Percentiles rank a stretch among this genome's conserved stretches.
These are phyloP conservation scores for Adela reaumurella DNA, from an alignment of 2,888 invertebrate genomes.

Conservation along the genomic window DNA sequence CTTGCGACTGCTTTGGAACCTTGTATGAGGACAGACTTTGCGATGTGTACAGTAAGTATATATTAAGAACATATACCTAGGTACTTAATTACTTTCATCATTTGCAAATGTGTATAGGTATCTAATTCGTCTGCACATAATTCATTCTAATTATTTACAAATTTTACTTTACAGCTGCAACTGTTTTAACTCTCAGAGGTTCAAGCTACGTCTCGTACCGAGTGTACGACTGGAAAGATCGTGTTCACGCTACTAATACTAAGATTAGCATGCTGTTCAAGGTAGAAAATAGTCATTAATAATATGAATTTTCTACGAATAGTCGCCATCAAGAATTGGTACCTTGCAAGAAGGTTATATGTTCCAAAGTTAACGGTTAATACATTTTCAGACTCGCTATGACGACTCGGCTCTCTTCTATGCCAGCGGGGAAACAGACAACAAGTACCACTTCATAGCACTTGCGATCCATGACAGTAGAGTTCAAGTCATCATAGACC, in stretches of 20 bases:
- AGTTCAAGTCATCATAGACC: constrained; percentile 82
- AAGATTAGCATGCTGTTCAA: constrained; percentile 86
- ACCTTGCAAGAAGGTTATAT: no score
- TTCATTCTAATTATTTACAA: no score
- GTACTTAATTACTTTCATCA: no score
- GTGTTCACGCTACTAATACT: constrained; percentile 83
- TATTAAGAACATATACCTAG: background rate
- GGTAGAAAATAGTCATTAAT: no score
- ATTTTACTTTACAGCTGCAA: constrained; percentile 65
- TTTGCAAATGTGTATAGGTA: no score
- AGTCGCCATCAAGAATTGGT: no score
- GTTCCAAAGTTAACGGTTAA: no score
- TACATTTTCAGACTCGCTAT: constrained; percentile 69
- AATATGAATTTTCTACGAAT: no score
- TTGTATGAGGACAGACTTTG: constrained; percentile 89
- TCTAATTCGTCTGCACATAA: no score
- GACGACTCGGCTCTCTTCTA: constrained; percentile 91
- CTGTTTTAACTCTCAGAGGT: constrained; percentile 80
- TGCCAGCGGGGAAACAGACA: constrained; percentile 86
- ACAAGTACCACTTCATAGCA: constrained; percentile 86
- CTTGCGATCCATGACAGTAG: constrained; percentile 80
- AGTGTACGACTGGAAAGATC: constrained; percentile 89
- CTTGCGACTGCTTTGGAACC: constrained; percentile 92
- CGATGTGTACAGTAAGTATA: constrained; percentile 80
- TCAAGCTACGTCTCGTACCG: constrained; percentile 91